These are phyloP conservation scores for Gobio occitaniae DNA, from an alignment of 2,797 vertebrate genomes.

Conservation along the genomic window DNA sequence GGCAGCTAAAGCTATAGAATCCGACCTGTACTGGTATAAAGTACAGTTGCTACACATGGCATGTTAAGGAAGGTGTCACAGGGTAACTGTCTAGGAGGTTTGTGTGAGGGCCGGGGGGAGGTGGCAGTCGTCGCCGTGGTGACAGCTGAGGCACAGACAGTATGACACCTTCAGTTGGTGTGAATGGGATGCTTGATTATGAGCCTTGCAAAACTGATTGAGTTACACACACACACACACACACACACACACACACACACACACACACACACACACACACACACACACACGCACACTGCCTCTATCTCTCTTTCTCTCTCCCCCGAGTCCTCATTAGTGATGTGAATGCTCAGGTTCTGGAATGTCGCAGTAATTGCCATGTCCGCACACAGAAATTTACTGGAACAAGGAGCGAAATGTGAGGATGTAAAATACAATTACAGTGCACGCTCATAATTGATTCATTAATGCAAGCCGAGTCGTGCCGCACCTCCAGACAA, in stretches of 20 bases:
- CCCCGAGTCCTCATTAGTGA: constrained; percentile 73
- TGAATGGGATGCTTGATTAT: constrained; percentile 75
- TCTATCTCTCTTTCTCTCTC: constrained; percentile 55
- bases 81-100: constrained; percentile 32
- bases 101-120: constrained; percentile 28
- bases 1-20: background rate
- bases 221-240: constrained; percentile 65
- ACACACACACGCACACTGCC: constrained; percentile 54
- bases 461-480: constrained; percentile 55
- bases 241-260: constrained; percentile 66
- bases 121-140: constrained; percentile 34
- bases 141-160: constrained; percentile 47
- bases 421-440: constrained; percentile 60
- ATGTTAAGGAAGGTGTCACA: constrained; percentile 23
- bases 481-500: constrained; percentile 35
- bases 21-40: background rate
- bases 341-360: constrained; percentile 70
- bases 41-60: background rate
- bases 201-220: constrained; percentile 67
- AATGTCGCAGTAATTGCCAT: constrained; percentile 65
- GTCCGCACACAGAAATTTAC: constrained; percentile 54
- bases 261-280: constrained; percentile 59
- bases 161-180: constrained; percentile 60
- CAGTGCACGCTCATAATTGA: constrained; percentile 55
- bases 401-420: constrained; percentile 46